phyloP scores from a whole-genome alignment of 2,888 invertebrate species.

The Myathropa florea region DNA sequence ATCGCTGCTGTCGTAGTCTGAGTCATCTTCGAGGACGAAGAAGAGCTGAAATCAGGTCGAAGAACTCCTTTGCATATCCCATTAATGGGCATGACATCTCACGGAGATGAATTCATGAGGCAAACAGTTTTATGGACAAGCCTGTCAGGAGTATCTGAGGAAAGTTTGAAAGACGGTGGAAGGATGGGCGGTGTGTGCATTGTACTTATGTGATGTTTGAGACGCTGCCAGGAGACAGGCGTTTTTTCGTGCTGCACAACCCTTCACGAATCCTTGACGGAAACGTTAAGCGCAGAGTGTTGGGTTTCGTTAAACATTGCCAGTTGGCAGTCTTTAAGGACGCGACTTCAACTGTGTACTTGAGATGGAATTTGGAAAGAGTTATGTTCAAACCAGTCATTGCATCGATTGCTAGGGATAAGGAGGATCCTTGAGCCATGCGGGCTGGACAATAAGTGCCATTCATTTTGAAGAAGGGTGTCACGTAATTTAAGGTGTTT shows the following conservation, averaged over 20 bases:
- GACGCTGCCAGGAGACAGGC: constrained; percentile 3
- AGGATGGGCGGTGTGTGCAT: constrained; percentile 3
- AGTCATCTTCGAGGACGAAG: not conserved
- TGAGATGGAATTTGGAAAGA: not conserved
- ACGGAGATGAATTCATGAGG: constrained; percentile 47
- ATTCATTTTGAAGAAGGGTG: too few relatives aligned
- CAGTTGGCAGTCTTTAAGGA: not conserved
- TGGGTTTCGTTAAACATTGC: constrained; percentile 3
- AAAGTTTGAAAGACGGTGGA: not conserved
- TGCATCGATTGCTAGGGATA: not conserved
- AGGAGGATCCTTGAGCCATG: not conserved
- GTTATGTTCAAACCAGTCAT: not conserved
- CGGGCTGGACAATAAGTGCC: not conserved
- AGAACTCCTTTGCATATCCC: constrained; percentile 59
- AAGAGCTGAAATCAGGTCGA: constrained; percentile 47
- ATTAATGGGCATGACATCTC: constrained; percentile 55
- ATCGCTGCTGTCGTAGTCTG: not conserved
- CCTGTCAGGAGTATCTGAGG: constrained; percentile 6
- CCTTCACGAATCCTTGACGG: constrained; percentile 4
- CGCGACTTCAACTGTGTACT: not conserved
- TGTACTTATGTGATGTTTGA: constrained; percentile 10
- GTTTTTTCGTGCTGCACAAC: not conserved
- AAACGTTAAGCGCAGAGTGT: constrained; percentile 4
- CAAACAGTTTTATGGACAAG: constrained; percentile 30
- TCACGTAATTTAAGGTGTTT: not conserved